Base-by-base conservation (phyloP, 1,140 invertebrate species). In the Spodoptera frugiperda region DNA sequence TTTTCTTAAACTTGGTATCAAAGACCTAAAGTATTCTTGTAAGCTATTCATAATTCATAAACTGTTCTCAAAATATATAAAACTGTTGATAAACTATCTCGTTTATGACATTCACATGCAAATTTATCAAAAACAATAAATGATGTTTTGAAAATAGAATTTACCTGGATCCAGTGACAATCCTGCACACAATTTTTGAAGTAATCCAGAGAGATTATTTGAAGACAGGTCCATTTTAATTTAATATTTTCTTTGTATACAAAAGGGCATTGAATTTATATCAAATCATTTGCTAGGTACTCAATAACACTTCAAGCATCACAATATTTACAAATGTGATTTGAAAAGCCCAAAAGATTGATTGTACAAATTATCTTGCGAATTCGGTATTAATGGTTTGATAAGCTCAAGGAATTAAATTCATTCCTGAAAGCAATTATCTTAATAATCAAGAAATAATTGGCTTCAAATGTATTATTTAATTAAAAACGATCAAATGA, bases 111-210 rank as follows among this genome's bases (percentile, higher is more conserved):
- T 51, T 71, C 1, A 19, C 17, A 39, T 17, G 21, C 15, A 63
- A 63, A 25, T 48, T 48, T 68, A 79, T 68, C n/a, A 70, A 54
- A 65, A 63, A 75, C 59, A 65, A 65, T 75, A 3, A 25, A 82
- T 65, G 78, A 87, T 76, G 25, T 59, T 84, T 89, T 83, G 77
- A 92, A 91, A 86, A 83, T 85, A 67, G 87, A 93, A 90, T 75
- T 83, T 78, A 93, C 92, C 92, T 88, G 91, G 89, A 80, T 91
- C 85, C 12, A 85, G 72, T 86, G 91, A 92, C 84, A 93, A 84
- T 75, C 79, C 78, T 74, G 85, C 79, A 79, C 92, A 93, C 71
- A 93, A 85, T 87, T 93, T 92, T 73, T 87, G 87, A 72, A 93
- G 82, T 49, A 90, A 80, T 49, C 83, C 78, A 67, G 89, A 79